Evolutionary conservation across 2,113 vertebrate species (phyloP).

Genomic region (Eurystomus gularis): DNA sequence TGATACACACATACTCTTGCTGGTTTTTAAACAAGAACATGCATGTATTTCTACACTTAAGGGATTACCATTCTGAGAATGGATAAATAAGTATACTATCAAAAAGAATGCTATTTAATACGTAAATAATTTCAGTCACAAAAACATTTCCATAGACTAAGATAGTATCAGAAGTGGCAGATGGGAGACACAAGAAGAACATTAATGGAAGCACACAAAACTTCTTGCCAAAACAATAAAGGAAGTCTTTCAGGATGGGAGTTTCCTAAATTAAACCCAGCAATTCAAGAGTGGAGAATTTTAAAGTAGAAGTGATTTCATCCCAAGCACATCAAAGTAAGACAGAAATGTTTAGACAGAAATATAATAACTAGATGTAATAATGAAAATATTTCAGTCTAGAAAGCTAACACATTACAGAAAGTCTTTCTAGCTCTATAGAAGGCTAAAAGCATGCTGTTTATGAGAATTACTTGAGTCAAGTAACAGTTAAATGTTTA

Average conservation of each 20-base stretch:
- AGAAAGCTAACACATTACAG: not conserved
- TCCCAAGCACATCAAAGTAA: not conserved
- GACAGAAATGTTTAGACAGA: not conserved
- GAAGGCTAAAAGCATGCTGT: not conserved
- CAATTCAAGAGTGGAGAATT: not conserved
- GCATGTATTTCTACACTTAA: not conserved
- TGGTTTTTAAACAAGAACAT: not conserved
- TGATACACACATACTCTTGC: not conserved
- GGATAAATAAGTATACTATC: not conserved
- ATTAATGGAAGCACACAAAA: slow-evolving; percentile 33
- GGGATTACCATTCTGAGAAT: not conserved
- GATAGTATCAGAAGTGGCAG: slow-evolving; percentile 8
- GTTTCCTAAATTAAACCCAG: slow-evolving; percentile 25
- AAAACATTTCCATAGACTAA: slow-evolving; percentile 5
- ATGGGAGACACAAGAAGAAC: slow-evolving; percentile 26
- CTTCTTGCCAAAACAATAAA: slow-evolving; percentile 39
- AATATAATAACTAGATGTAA: not conserved
- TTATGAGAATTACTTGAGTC: not conserved
- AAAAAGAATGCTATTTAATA: not conserved
- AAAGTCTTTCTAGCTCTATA: not conserved
- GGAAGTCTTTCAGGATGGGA: slow-evolving; percentile 22
- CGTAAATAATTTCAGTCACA: not conserved
- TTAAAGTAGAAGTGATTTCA: not conserved
- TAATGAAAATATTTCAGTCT: not conserved
- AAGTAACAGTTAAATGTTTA: not conserved